Percentiles rank a stretch among this genome's conserved stretches.
Evolutionary conservation across 2,797 vertebrate genomes (phyloP).

Genomic region (Discoglossus pictus): DNA sequence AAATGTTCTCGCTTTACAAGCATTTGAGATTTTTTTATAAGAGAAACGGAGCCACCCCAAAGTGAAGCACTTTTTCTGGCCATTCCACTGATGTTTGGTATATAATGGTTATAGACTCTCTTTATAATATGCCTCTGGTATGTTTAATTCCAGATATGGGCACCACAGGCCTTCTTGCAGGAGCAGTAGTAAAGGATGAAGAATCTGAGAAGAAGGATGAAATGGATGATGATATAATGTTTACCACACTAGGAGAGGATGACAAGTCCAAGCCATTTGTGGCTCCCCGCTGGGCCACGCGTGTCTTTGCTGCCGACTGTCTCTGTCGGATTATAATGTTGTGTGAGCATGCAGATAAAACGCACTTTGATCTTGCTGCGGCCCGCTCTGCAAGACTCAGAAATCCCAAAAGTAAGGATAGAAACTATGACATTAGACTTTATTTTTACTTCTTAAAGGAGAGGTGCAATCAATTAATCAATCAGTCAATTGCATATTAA

Average conservation of each 20-base stretch:
- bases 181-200: conserved; percentile 88
- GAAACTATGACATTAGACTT: too few relatives aligned
- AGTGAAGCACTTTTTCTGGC: too few relatives aligned
- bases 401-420: conserved; percentile 85
- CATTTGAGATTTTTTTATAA: too few relatives aligned
- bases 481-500: too few relatives aligned
- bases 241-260: conserved; percentile 91
- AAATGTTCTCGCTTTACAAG: too few relatives aligned
- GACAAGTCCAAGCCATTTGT: conserved; percentile 95
- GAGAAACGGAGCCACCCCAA: too few relatives aligned
- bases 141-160: conserved; percentile 77
- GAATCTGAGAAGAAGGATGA: conserved; percentile 95
- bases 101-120: too few relatives aligned
- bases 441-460: too few relatives aligned
- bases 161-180: conserved; percentile 75
- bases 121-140: too few relatives aligned
- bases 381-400: conserved; percentile 84
- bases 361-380: conserved; percentile 89
- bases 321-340: conserved; percentile 92
- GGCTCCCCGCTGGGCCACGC: conserved; percentile 95
- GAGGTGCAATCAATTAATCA: too few relatives aligned
- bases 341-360: conserved; percentile 88
- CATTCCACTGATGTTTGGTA: too few relatives aligned
- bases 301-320: conserved; percentile 95
- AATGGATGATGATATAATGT: conserved; percentile 98